phyloP scores from a whole-genome alignment of 2,113 vertebrate species.

The Neotoma lepida region DNA sequence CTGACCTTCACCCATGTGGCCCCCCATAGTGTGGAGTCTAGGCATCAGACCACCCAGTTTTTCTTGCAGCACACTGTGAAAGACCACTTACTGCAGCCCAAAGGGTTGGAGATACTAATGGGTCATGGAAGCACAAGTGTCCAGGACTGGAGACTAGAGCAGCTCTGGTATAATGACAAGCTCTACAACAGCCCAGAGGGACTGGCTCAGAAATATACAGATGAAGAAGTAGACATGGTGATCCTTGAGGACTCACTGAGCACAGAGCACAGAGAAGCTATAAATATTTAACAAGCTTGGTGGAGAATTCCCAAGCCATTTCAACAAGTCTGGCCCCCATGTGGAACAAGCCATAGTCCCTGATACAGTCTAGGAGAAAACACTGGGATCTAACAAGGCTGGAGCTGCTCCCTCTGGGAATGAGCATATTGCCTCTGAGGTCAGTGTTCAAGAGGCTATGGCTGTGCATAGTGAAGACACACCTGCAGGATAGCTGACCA shows the following conservation, averaged over 20 bases:
- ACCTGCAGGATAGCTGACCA: background rate
- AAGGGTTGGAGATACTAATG: constrained; percentile 92
- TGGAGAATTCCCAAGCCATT: background rate
- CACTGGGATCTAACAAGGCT: background rate
- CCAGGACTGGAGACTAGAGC: constrained; percentile 86
- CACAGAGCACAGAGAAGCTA: background rate
- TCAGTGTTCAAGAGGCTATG: background rate
- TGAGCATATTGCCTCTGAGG: background rate
- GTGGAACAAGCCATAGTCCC: background rate
- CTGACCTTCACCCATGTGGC: constrained; percentile 90
- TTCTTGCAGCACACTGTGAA: constrained; percentile 91
- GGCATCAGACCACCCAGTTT: constrained; percentile 91
- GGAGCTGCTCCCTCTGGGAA: too few relatives aligned
- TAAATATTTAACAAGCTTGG: background rate
- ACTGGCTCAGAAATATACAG: constrained; percentile 73
- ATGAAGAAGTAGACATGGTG: constrained; percentile 69
- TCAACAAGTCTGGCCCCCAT: background rate
- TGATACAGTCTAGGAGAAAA: background rate
- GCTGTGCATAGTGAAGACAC: background rate
- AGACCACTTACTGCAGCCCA: constrained; percentile 92
- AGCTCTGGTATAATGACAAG: constrained; percentile 91
- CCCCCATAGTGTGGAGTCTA: constrained; percentile 89
- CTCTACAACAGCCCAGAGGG: constrained; percentile 89
- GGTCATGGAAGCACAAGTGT: constrained; percentile 88
- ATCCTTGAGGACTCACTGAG: constrained; percentile 74